These are phyloP conservation scores for Acanthopleura granulata DNA, from an alignment of 2,888 invertebrate species.

Conservation along the genomic window DNA sequence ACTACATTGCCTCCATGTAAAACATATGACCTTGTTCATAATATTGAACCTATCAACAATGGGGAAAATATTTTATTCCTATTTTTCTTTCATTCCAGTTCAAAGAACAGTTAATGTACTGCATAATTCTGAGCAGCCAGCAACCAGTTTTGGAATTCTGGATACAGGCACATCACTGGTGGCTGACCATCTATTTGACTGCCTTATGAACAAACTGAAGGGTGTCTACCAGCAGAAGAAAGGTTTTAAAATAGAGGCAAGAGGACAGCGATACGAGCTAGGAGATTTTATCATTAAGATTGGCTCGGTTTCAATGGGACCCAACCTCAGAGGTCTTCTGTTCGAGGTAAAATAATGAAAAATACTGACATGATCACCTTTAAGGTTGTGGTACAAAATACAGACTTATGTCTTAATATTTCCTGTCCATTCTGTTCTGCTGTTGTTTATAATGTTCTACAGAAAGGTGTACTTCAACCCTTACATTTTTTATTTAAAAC, in stretches of 20 bases:
- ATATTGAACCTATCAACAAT: neutral
- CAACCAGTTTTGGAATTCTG: slow-evolving; percentile 91
- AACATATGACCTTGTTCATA: neutral
- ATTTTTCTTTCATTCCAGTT: slow-evolving; percentile 72
- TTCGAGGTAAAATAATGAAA: slow-evolving; percentile 85
- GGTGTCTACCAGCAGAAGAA: slow-evolving; percentile 91
- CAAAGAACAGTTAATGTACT: slow-evolving; percentile 91
- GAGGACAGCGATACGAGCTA: slow-evolving; percentile 75
- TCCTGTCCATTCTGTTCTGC: too few species aligned
- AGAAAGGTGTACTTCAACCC: too few species aligned
- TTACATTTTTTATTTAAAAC: too few species aligned
- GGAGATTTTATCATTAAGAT: slow-evolving; percentile 95
- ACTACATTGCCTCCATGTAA: too few species aligned
- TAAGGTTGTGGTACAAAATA: too few species aligned
- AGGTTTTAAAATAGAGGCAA: slow-evolving; percentile 80
- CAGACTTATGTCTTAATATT: too few species aligned
- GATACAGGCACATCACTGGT: slow-evolving; percentile 88
- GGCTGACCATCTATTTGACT: slow-evolving; percentile 91
- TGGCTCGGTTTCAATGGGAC: slow-evolving; percentile 92
- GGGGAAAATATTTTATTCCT: too few species aligned
- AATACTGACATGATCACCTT: too few species aligned
- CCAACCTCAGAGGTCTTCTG: slow-evolving; percentile 89
- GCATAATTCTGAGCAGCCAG: slow-evolving; percentile 95
- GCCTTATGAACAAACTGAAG: slow-evolving; percentile 89
- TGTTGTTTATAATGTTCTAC: too few species aligned